Base-by-base conservation (phyloP, 2,797 vertebrate genomes). In the Chaenodraco wilsoni region DNA sequence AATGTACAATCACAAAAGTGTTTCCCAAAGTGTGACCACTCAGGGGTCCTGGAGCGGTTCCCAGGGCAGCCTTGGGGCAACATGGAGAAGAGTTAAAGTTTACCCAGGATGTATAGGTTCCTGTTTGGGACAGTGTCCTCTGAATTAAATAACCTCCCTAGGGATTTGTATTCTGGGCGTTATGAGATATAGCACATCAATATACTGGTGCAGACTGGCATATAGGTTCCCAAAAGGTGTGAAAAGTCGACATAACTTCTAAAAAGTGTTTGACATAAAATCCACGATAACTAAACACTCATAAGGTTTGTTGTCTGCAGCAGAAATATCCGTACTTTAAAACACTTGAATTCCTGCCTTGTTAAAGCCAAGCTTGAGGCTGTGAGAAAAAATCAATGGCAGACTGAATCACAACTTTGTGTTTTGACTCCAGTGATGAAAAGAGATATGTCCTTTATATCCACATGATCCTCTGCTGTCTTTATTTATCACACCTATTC, bases 1-100 rank as follows among this genome's bases (percentile, higher is more conserved):
- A 70, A 78, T 84, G 89, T 80, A 69, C 54, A 65, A 79, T 78
- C 61, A 81, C 70, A 75, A 68, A 76, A 57, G 69, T 70, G 19
- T 16, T 40, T 68, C 65, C 27, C 46, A 64, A 72, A 72, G 79
- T 83, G 78, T 63, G 84, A 74, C 62, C 57, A 16, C 19, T 51
- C 6, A 8, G 17, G 37, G 21, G 49, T 67, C 64, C 14, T 44
- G 56, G 16, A 57, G 68, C 0, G 57, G 19, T 55, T 43, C 52
- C 19, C 57, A 45, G 41, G 58, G 31, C 11, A 17, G 40, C 60
- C 4, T 69, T 33, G 3, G 3, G 33, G 33, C 48, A 61, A 10
- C 15, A 40, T 58, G 46, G 43, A 3, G 21, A 55, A 37, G 9
- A 31, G 55, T 49, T 64, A 1, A 64, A 78, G 62, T 74, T 79